Evolutionary conservation across 1,140 invertebrate species (phyloP), one percentile per base, ranked within the genome.

Genomic region (Drosophila sechellia): DNA sequence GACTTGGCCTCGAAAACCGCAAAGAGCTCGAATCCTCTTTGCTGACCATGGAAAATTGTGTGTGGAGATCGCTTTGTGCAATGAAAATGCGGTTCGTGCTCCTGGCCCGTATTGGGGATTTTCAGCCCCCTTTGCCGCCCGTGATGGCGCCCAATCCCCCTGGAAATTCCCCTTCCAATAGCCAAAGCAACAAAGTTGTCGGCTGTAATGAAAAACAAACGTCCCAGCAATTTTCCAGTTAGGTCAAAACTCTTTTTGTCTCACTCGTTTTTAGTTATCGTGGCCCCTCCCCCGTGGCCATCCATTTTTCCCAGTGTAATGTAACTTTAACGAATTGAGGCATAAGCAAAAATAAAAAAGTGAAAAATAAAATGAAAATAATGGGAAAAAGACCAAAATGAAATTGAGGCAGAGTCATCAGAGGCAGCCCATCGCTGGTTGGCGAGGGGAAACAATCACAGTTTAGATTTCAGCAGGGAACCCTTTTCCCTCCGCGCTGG

Each of bases 301-400:
- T 12, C 58, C 59, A 52, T 86, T 86, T 89, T 55, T 74, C 64
- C 55, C 71, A 84, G 84, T 87, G 84, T 89, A 89, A 69, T 87
- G 69, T 65, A 68, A 80, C 83, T 81, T 86, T 87, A 84, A 73
- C 84, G 72, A 89, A 89, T 89, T 89, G 76, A 50, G 64, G 56
- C 46, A 66, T 42, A 60, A 68, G 49, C 48, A 68, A 40, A 50
- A 49, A 27, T 31, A 45, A 52, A 79, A 69, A 74, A 31, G 55
- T 25, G 37, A 72, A 64, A 69, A 48, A 69, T 57, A 77, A 77
- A 77, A 89, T 87, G 72, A 87, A 84, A 84, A 89, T 87, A 87
- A 87, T 87, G 84, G 84, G 84, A 89, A 89, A 87, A 89, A 89
- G 71, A 80, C 76, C 61, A 84, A 87, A 89, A 89, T 87, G 70